Conservation (phyloP, 2,113 vertebrate genomes). For the Clinocottus analis region DNA sequence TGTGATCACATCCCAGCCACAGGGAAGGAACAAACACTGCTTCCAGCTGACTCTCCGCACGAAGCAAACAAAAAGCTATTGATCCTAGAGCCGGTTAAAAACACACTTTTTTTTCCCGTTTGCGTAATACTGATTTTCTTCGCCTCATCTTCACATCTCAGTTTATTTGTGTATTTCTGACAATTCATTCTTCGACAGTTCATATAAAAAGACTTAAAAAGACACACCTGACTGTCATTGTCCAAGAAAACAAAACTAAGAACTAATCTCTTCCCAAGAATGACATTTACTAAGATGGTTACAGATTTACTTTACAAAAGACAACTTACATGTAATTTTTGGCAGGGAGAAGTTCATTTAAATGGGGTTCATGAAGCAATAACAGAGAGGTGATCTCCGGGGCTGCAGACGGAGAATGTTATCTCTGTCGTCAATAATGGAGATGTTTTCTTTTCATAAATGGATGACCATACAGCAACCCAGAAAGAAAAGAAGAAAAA, state of each 20-base stretch:
- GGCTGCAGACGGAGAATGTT: background rate
- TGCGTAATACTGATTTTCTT: background rate
- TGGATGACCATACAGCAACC: background rate
- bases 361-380: conserved; percentile 2
- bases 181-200: background rate
- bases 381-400: background rate
- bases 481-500: background rate
- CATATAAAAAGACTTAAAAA: background rate
- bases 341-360: background rate
- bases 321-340: background rate
- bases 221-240: background rate
- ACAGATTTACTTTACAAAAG: background rate
- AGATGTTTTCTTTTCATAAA: background rate
- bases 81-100: conserved; percentile 38
- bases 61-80: conserved; percentile 45
- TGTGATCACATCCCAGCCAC: conserved; percentile 50
- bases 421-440: background rate
- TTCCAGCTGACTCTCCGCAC: conserved; percentile 67
- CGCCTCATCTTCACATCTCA: background rate
- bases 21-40: conserved; percentile 33
- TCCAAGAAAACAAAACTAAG: background rate
- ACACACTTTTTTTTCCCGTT: background rate
- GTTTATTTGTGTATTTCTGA: background rate
- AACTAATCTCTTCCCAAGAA: background rate
- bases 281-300: background rate